Evolutionary conservation across 2,797 vertebrate genomes (phyloP).

Genomic region (Acestrorhynchus altus): DNA sequence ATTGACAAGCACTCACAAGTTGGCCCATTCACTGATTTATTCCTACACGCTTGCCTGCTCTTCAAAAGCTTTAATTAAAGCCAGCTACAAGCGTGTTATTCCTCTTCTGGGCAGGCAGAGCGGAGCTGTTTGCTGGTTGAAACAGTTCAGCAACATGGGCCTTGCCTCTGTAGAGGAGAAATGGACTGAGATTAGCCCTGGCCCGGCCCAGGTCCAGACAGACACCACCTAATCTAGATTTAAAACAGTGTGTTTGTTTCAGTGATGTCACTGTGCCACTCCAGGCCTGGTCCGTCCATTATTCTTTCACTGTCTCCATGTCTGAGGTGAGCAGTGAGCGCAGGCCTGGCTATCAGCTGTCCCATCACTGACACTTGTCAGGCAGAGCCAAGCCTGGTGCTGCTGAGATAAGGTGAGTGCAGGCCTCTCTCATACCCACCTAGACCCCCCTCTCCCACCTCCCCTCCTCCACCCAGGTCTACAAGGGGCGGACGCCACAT

Average conservation of each 20-base stretch:
- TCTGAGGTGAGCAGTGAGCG: constrained; percentile 75
- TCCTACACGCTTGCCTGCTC: constrained; percentile 60
- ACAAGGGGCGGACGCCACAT: constrained; percentile 69
- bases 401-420: constrained; percentile 75
- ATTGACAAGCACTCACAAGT: constrained; percentile 55
- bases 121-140: constrained; percentile 40
- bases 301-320: constrained; percentile 30
- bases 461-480: constrained; percentile 59
- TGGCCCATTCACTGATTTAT: constrained; percentile 57
- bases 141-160: constrained; percentile 38
- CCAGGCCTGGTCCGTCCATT: constrained; percentile 19
- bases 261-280: constrained; percentile 44
- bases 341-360: constrained; percentile 74
- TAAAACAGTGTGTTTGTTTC: constrained; percentile 35
- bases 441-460: constrained; percentile 34
- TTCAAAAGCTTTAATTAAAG: constrained; percentile 65
- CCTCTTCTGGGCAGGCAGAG: constrained; percentile 51
- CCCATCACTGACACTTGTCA: constrained; percentile 78
- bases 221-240: constrained; percentile 45
- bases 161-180: constrained; percentile 34
- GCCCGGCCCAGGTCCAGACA: constrained; percentile 31
- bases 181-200: constrained; percentile 39
- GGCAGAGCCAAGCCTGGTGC: constrained; percentile 72
- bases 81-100: constrained; percentile 52
- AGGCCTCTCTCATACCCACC: constrained; percentile 46